Evolutionary conservation across 2,888 invertebrate genomes (phyloP).

Genomic region (Neelides folsomi): DNA sequence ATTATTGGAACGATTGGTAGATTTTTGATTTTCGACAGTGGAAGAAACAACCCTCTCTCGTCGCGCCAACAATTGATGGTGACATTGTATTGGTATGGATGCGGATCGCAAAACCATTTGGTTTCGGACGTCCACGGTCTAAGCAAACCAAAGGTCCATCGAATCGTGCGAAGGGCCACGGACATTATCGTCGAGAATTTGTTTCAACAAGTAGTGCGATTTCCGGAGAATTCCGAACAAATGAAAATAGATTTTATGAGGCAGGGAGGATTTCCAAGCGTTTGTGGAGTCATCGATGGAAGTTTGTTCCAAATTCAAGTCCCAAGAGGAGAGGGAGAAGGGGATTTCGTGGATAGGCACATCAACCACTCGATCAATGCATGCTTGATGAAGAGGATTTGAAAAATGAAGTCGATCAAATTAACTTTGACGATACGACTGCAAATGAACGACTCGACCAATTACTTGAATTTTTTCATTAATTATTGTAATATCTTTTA

Average conservation of each 20-base stretch:
- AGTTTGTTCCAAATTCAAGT: constrained; percentile 13
- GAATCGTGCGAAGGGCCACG: constrained; percentile 4
- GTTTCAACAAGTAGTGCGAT: constrained; percentile 11
- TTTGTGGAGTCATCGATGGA: constrained; percentile 17
- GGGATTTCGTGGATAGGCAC: constrained; percentile 13
- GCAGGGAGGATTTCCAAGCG: constrained; percentile 18
- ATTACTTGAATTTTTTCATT: no score
- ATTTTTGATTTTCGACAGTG: no score
- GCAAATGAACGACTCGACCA: no score
- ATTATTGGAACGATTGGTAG: no score
- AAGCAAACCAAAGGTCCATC: constrained; percentile 14
- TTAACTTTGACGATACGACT: no score
- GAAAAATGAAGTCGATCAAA: no score
- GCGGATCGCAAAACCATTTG: constrained; percentile 10
- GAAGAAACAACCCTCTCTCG: constrained; percentile 1
- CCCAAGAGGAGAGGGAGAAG: constrained; percentile 14
- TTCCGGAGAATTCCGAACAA: constrained; percentile 8
- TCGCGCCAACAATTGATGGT: constrained; percentile 10
- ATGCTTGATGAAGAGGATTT: constrained; percentile 12
- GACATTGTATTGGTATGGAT: constrained; percentile 8
- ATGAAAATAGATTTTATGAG: constrained; percentile 5
- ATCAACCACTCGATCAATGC: constrained; percentile 19
- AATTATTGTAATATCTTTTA: no score
- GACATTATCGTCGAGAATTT: constrained; percentile 8
- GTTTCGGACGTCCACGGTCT: constrained; percentile 11